A percentile compares a stretch with the other conserved stretches of the same genome.
Conservation (phyloP, 2,113 vertebrate genomes). For the Bolborhynchus lineola region DNA sequence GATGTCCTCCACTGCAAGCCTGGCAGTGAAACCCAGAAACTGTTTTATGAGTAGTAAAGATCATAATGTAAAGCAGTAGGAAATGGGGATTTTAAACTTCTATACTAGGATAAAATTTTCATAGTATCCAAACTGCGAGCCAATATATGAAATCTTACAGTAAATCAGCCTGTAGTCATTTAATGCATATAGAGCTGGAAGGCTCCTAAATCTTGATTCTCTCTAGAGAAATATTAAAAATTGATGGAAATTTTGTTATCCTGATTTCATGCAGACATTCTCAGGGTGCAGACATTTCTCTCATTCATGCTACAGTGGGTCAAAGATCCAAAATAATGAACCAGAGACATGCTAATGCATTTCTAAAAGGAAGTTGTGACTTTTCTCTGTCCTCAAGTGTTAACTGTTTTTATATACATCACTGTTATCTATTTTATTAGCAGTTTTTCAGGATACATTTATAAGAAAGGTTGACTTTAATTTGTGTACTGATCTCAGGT, state of each 20-base stretch:
- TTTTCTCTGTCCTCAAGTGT: not conserved
- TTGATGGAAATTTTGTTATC: not conserved
- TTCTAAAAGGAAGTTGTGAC: not conserved
- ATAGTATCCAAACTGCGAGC: not conserved
- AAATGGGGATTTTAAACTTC: not conserved
- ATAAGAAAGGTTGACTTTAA: not conserved
- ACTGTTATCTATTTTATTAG: not conserved
- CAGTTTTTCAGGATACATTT: not conserved
- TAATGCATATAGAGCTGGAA: not conserved
- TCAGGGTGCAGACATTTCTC: not conserved
- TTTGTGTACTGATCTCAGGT: not conserved
- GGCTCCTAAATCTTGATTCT: not conserved
- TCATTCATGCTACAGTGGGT: not conserved
- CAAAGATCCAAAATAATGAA: not conserved
- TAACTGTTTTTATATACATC: not conserved
- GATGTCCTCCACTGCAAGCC: not conserved
- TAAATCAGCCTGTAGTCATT: not conserved
- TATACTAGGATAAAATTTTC: not conserved
- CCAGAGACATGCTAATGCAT: not conserved
- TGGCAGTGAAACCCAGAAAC: not conserved
- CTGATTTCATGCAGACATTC: not conserved
- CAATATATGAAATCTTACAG: not conserved
- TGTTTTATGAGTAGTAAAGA: not conserved
- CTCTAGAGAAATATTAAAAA: not conserved
- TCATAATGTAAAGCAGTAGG: not conserved